Percentiles rank a stretch among this genome's conserved stretches.
These are phyloP conservation scores for Brotula barbata DNA, from an alignment of 2,797 vertebrate species.

Conservation along the genomic window DNA sequence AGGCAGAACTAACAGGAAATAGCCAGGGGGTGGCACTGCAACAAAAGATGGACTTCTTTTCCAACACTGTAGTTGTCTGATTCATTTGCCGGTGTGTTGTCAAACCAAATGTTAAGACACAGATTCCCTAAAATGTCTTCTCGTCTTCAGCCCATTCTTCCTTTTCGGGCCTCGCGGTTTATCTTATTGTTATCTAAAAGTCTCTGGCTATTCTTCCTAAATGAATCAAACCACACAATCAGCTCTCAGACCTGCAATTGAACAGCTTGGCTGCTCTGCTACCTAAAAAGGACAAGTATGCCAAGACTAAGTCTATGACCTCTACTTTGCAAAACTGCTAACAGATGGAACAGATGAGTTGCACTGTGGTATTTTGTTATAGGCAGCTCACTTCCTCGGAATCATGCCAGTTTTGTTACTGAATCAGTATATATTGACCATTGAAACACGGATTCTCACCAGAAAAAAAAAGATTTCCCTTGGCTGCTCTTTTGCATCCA, in stretches of 20 bases:
- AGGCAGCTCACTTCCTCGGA: constrained; percentile 42
- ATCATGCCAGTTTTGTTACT: constrained; percentile 37
- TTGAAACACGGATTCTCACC: constrained; percentile 27
- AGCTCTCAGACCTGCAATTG: constrained; percentile 43
- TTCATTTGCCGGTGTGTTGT: constrained; percentile 53
- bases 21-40: constrained; percentile 74
- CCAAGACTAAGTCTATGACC: constrained; percentile 58
- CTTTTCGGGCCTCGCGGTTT: constrained; percentile 14
- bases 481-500: constrained; percentile 24
- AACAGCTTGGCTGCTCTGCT: constrained; percentile 49
- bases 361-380: constrained; percentile 40
- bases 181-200: constrained; percentile 50
- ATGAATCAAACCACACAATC: constrained; percentile 67
- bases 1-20: constrained; percentile 33
- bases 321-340: constrained; percentile 57
- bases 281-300: constrained; percentile 75
- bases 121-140: constrained; percentile 18
- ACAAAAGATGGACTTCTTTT: constrained; percentile 35
- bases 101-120: constrained; percentile 48
- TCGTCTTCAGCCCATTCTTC: not conserved
- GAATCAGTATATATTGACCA: constrained; percentile 50
- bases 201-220: constrained; percentile 48
- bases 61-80: constrained; percentile 27
- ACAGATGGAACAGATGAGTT: constrained; percentile 66
- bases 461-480: constrained; percentile 22